Base-by-base conservation (phyloP, 1,140 invertebrate species). In the Pseudachorutes palmiensis region DNA sequence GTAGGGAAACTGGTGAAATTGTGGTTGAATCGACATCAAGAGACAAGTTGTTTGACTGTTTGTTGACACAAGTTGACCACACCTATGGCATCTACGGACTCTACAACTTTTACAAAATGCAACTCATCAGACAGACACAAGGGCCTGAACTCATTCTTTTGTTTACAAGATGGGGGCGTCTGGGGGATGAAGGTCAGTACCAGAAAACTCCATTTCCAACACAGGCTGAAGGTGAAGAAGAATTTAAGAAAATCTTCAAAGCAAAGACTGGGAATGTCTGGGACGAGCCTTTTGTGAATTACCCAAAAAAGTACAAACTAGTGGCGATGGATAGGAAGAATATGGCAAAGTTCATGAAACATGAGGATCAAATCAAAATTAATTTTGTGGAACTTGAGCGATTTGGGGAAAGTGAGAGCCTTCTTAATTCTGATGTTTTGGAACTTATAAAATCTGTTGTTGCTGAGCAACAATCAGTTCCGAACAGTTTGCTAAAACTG, bases 61-160 rank as follows among this genome's bases (percentile, higher is more conserved):
- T 81, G 3, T 67, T 83, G 64, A 81, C 79, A 3, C 82, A 82
- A 70, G 78, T 82, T 19, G 81, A 83, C 73, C 73, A 82, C 0
- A 71, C 70, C 29, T 75, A 74, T 68, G 79, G 81, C 24, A 57
- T 70, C 3, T 80, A 75, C 70, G 81, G 81, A 66, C 76, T 81
- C 62, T 82, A 82, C 74, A 83, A 82, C 74, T 84, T 82, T 74
- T 84, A 83, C 68, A 81, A 81, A 70, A 80, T 83, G 77, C 82
- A 83, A 78, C 74, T 80, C 24, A 58, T 72, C 22, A 64, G 66
- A 28, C 69, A 82, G 49, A 16, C 33, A 59, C 76, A 77, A 55
- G 77, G 75, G 3, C 81, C 80, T 65, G 78, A 82, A 64, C 67
- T 82, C 26, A 81, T 77, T 70, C 70, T 83, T 30, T 69, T 83